phyloP scores from a whole-genome alignment of 92 coral and sea anemone genomes.

The Epizoanthus scotinus region DNA sequence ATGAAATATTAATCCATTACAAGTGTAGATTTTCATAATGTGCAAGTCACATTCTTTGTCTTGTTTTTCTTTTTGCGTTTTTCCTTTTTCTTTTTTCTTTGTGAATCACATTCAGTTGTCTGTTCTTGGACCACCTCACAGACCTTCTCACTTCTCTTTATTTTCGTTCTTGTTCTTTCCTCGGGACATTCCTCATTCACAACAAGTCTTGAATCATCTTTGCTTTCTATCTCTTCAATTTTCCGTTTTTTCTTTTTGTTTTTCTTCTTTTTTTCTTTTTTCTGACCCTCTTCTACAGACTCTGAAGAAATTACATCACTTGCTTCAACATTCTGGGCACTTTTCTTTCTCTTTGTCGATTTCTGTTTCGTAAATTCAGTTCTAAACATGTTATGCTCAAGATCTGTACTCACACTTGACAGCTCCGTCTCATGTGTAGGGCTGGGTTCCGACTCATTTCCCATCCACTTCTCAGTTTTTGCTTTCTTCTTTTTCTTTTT shows the following conservation, averaged over 20 bases:
- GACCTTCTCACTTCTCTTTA: not conserved
- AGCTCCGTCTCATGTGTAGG: too few species aligned
- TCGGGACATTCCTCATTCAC: not conserved
- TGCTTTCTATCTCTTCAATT: too few species aligned
- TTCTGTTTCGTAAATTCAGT: not conserved
- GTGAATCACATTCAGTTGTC: not conserved
- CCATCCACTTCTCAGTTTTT: not conserved
- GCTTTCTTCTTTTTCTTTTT: slow-evolving; percentile 37
- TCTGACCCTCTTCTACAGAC: not conserved
- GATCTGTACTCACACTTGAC: too few species aligned
- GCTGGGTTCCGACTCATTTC: too few species aligned
- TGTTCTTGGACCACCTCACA: not conserved
- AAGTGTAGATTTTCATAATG: too few species aligned
- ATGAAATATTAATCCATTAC: too few species aligned
- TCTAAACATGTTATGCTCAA: too few species aligned
- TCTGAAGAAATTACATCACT: not conserved
- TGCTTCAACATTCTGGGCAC: not conserved
- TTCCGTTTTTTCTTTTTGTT: slow-evolving; percentile 19
- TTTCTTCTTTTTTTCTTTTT: slow-evolving; percentile 1
- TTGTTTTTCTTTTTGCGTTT: not conserved
- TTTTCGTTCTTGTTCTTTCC: not conserved
- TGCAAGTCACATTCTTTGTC: not conserved
- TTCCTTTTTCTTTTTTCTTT: not conserved
- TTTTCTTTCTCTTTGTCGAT: not conserved
- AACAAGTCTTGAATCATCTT: too few species aligned